Evolutionary conservation across 2,797 vertebrate species (phyloP).

Genomic region (Hippopotamyrus pictus): DNA sequence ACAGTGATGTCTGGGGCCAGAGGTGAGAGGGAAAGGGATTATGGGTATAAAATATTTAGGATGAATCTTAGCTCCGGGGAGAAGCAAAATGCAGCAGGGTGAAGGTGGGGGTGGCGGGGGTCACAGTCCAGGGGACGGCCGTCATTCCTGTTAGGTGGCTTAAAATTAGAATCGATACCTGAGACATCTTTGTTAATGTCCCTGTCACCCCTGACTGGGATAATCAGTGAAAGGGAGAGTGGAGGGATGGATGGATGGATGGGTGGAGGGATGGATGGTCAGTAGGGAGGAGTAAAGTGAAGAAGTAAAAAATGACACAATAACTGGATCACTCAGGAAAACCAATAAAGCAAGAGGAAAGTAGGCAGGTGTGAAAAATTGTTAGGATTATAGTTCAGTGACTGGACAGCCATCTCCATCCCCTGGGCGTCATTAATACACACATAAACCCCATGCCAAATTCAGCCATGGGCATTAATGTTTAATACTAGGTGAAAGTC

Average conservation of each 20-base stretch:
- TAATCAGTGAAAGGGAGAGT: not conserved
- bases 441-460: constrained; percentile 32
- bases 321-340: not conserved
- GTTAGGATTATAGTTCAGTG: constrained; percentile 25
- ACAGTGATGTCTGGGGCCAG: not conserved
- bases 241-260: not conserved
- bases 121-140: constrained; percentile 26
- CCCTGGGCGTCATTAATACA: constrained; percentile 37
- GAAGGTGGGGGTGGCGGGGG: constrained; percentile 12
- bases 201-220: not conserved
- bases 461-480: constrained; percentile 48
- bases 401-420: constrained; percentile 25
- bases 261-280: not conserved
- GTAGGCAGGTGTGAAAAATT: constrained; percentile 30
- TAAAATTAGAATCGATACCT: constrained; percentile 32
- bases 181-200: constrained; percentile 17
- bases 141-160: constrained; percentile 22
- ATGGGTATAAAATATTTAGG: not conserved
- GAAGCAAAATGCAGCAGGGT: not conserved
- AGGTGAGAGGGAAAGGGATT: not conserved
- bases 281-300: not conserved
- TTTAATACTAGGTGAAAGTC: constrained; percentile 51
- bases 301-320: not conserved
- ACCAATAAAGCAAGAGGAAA: constrained; percentile 18
- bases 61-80: constrained; percentile 18